These are phyloP conservation scores for Neolamprologus sp. DNA, from an alignment of 2,113 vertebrate genomes.

Conservation along the genomic window DNA sequence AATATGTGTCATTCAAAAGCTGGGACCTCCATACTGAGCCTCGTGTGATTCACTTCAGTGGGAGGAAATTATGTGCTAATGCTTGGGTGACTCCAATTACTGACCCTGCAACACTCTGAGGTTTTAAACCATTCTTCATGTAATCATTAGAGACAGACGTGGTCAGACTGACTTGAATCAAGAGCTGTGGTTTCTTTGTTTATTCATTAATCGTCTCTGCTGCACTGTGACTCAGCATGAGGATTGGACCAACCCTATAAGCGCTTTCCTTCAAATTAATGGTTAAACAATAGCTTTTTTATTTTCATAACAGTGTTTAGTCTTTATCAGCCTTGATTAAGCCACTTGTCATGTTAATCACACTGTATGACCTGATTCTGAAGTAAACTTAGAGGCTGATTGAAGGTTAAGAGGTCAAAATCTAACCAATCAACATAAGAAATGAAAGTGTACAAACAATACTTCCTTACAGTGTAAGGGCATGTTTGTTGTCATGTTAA, in stretches of 20 bases:
- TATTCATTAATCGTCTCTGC: neutral
- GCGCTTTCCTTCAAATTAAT: neutral
- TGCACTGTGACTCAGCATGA: neutral
- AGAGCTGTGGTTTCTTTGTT: neutral
- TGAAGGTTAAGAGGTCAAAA: neutral
- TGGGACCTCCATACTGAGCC: neutral
- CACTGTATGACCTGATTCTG: neutral
- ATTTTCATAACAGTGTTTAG: neutral
- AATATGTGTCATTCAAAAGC: neutral
- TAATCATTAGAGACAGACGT: neutral
- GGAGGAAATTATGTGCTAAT: conserved; percentile 1
- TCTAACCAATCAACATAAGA: neutral
- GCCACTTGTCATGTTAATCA: neutral
- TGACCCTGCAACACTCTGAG: neutral
- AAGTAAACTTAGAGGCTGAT: neutral
- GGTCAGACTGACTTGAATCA: neutral
- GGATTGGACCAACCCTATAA: neutral
- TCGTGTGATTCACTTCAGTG: conserved; percentile 27
- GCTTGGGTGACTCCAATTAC: neutral
- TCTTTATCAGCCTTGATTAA: neutral
- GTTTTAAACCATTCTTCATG: neutral
- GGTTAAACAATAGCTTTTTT: neutral
- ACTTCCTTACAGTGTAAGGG: neutral
- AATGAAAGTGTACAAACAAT: neutral
- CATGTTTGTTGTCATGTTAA: neutral